phyloP scores from a whole-genome alignment of 2,797 vertebrate genomes.

The Erpetoichthys calabaricus region DNA sequence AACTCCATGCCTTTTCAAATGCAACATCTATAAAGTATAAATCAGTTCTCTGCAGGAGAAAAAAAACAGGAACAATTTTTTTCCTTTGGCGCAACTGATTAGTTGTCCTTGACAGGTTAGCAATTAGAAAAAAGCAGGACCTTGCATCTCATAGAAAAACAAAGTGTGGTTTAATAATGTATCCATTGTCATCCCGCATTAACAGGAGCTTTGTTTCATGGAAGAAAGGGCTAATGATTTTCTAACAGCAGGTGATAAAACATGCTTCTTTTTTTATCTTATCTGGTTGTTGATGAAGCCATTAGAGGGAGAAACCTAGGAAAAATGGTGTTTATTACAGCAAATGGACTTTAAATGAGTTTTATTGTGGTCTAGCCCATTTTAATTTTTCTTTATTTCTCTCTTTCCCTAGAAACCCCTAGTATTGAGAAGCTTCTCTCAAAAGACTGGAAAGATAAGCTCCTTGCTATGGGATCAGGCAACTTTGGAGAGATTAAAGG shows the following conservation, averaged over 20 bases:
- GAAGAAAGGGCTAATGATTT: constrained; percentile 91
- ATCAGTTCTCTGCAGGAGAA: no score
- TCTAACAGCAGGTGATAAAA: constrained; percentile 94
- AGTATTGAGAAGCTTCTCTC: constrained; percentile 97
- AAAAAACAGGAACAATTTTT: no score
- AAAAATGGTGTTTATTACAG: constrained; percentile 72
- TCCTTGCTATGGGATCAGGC: constrained; percentile 97
- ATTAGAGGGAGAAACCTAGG: constrained; percentile 62
- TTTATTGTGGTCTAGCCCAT: constrained; percentile 75
- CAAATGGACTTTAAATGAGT: constrained; percentile 90
- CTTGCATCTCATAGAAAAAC: constrained; percentile 60
- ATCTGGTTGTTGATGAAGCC: constrained; percentile 84
- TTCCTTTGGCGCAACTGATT: constrained; percentile 11
- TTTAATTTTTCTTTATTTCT: constrained; percentile 57
- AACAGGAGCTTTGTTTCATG: constrained; percentile 81
- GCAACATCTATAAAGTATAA: no score
- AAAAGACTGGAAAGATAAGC: constrained; percentile 99
- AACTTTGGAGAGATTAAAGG: constrained; percentile 98
- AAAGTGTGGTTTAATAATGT: constrained; percentile 71
- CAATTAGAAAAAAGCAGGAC: constrained; percentile 36
- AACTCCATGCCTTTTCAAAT: no score
- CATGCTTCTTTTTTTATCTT: constrained; percentile 40
- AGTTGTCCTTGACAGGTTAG: constrained; percentile 30
- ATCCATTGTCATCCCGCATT: constrained; percentile 86
- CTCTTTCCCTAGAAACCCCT: constrained; percentile 74